These are phyloP conservation scores for Hemiprocne comata DNA, from an alignment of 2,113 vertebrate species.

Conservation along the genomic window DNA sequence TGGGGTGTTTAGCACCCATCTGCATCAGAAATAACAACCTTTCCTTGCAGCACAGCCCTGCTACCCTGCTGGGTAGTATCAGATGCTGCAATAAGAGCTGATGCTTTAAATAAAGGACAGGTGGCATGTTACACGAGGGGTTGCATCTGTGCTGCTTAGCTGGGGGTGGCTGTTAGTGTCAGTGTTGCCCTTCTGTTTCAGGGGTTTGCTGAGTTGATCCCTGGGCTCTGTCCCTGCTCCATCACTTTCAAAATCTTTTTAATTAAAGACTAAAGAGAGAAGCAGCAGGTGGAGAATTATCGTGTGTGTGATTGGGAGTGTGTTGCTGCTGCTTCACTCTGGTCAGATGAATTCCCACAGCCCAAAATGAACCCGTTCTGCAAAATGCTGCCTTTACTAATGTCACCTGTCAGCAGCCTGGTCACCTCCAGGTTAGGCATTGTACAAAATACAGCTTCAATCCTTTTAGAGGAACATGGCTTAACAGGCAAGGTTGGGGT, in stretches of 20 bases:
- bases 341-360: background rate
- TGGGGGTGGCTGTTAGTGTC: background rate
- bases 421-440: background rate
- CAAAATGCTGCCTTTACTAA: background rate
- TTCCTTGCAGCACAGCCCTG: background rate
- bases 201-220: background rate
- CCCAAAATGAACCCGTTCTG: background rate
- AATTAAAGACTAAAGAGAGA: background rate
- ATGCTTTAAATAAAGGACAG: constrained; percentile 45
- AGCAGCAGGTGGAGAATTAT: background rate
- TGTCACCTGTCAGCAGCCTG: background rate
- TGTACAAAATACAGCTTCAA: background rate
- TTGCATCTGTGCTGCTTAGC: background rate
- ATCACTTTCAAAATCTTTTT: background rate
- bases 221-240: background rate
- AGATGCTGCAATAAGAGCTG: background rate
- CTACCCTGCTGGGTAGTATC: background rate
- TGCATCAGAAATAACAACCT: background rate
- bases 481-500: background rate
- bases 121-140: background rate
- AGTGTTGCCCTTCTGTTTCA: background rate
- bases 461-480: background rate
- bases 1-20: background rate
- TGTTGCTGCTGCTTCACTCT: background rate
- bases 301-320: fast-evolving